Conservation (phyloP, 2,113 vertebrate genomes). For the Cisticola juncidis region DNA sequence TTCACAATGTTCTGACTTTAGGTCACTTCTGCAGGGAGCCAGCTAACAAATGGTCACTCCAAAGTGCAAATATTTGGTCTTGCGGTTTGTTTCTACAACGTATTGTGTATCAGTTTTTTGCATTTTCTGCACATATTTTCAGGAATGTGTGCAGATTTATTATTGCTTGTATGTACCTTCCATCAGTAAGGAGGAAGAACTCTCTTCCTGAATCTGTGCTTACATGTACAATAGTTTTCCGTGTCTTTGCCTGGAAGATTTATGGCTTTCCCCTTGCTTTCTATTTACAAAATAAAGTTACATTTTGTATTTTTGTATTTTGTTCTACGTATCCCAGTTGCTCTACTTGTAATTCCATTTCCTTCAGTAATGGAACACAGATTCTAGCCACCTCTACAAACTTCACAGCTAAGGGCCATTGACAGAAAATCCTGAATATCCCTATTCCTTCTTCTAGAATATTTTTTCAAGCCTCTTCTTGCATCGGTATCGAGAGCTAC, state of each 20-base stretch:
- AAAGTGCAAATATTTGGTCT: background rate
- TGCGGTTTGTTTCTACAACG: background rate
- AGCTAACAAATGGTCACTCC: background rate
- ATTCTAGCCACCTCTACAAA: background rate
- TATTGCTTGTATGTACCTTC: background rate
- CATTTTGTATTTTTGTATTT: background rate
- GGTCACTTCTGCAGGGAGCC: background rate
- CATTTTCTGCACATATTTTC: background rate
- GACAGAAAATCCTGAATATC: background rate
- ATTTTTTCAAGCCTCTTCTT: background rate
- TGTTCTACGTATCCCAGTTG: background rate
- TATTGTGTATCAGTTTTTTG: background rate
- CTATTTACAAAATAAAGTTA: background rate
- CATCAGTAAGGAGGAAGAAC: background rate
- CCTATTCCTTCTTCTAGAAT: background rate
- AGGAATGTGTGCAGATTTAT: background rate
- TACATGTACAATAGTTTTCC: background rate
- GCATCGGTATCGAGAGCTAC: background rate
- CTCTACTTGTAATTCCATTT: background rate
- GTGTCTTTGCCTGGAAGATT: background rate
- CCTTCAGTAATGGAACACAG: background rate
- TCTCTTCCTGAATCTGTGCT: background rate
- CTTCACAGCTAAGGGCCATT: background rate
- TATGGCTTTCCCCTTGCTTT: background rate
- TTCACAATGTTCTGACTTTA: background rate